Evolutionary conservation across 1,140 invertebrate species (phyloP).

Genomic region (Neomicropteryx cornuta): DNA sequence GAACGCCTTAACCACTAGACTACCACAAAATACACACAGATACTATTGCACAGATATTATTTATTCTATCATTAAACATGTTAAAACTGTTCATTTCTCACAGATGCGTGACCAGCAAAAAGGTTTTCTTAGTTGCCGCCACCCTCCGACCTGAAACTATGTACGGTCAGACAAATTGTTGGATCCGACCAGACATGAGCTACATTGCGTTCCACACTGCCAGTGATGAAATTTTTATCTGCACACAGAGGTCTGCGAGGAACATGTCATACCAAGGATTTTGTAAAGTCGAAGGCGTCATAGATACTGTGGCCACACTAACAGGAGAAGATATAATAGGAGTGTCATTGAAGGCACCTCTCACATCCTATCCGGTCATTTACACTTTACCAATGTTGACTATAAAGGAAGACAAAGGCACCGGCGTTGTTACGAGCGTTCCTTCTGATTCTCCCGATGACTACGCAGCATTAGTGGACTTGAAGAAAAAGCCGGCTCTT

Average conservation of each 20-base stretch:
- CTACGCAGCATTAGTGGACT: conserved; percentile 87
- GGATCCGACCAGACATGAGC: conserved; percentile 90
- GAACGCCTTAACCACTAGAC: too few relatives aligned
- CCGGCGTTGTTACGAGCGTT: conserved; percentile 95
- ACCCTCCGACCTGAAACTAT: conserved; percentile 97
- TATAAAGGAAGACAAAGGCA: conserved; percentile 96
- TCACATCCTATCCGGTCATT: conserved; percentile 71
- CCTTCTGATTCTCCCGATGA: conserved; percentile 99
- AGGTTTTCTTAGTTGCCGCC: conserved; percentile 87
- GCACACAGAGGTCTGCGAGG: conserved; percentile 73
- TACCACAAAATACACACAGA: too few relatives aligned
- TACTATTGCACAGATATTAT: too few relatives aligned
- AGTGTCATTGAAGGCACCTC: conserved; percentile 66
- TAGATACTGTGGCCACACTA: conserved; percentile 59
- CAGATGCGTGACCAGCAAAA: conserved; percentile 42
- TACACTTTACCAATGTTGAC: conserved; percentile 97
- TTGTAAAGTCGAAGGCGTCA: conserved; percentile 67
- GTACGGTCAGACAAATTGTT: conserved; percentile 99
- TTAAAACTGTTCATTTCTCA: conserved; percentile 20
- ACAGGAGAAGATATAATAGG: conserved; percentile 73
- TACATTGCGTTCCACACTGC: conserved; percentile 77
- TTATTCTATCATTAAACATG: too few relatives aligned
- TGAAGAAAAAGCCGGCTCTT: conserved; percentile 90
- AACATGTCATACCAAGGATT: conserved; percentile 98
- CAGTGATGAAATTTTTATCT: conserved; percentile 76